These are phyloP conservation scores for Acridotheres tristis DNA, from an alignment of 2,797 vertebrate species.

Conservation along the genomic window DNA sequence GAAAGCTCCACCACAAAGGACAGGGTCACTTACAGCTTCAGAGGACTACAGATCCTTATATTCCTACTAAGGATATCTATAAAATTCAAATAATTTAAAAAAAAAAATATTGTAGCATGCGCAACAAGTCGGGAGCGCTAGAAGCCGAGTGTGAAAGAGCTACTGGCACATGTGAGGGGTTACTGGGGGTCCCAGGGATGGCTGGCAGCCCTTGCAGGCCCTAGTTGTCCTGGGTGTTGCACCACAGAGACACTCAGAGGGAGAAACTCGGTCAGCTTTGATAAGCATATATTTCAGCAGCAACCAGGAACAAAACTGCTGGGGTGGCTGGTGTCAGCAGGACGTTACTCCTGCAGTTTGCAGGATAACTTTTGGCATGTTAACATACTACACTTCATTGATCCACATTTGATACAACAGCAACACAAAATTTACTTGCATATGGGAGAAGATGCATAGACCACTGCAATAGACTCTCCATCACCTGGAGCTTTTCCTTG, in stretches of 20 bases:
- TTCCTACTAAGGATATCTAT: background rate
- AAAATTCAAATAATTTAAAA: background rate
- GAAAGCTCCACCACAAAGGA: background rate
- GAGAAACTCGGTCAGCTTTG: background rate
- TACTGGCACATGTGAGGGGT: background rate
- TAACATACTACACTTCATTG: background rate
- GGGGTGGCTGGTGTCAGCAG: fast-evolving
- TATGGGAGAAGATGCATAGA: background rate
- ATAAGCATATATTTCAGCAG: background rate
- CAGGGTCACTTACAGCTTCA: background rate
- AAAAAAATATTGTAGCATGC: background rate
- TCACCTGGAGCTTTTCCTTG: background rate
- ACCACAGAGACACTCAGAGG: background rate
- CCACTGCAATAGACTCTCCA: background rate
- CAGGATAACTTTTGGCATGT: background rate
- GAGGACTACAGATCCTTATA: background rate
- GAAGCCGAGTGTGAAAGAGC: background rate
- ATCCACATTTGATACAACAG: background rate
- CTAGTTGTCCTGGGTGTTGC: background rate
- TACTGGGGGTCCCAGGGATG: background rate
- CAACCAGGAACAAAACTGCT: background rate
- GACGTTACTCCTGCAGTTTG: background rate
- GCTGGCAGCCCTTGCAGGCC: background rate
- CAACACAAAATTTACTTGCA: background rate
- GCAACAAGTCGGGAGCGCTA: background rate